phyloP scores from a whole-genome alignment of 2,888 invertebrate species.

The Lamproptera curius region DNA sequence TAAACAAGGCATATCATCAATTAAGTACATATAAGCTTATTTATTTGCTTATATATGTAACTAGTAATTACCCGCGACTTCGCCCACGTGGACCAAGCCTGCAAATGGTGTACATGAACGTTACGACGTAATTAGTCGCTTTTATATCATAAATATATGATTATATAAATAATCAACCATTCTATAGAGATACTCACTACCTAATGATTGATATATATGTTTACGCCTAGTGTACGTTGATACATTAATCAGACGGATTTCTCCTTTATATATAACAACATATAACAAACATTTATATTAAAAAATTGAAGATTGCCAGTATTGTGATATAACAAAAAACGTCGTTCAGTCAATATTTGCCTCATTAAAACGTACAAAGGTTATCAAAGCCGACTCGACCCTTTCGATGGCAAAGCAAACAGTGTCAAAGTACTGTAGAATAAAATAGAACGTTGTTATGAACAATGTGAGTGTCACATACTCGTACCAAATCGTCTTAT shows the following conservation, averaged over 20 bases:
- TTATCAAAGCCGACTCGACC: background rate
- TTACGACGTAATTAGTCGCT: too few relatives aligned
- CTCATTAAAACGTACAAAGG: background rate
- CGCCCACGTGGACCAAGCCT: too few relatives aligned
- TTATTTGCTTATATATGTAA: too few relatives aligned
- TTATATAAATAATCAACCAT: background rate
- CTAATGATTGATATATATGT: background rate
- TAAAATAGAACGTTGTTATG: too few relatives aligned
- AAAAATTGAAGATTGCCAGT: background rate
- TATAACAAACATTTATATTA: background rate
- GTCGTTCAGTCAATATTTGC: background rate
- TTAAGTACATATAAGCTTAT: too few relatives aligned
- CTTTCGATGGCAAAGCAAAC: background rate
- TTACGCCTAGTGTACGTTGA: background rate
- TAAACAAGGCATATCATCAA: too few relatives aligned
- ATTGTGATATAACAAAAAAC: background rate
- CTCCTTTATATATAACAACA: background rate
- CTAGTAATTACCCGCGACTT: too few relatives aligned
- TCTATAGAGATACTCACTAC: background rate
- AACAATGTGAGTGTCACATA: too few relatives aligned
- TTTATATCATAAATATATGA: too few relatives aligned
- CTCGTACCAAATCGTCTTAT: too few relatives aligned
- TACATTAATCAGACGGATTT: background rate
- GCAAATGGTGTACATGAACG: too few relatives aligned
- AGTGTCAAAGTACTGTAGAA: too few relatives aligned